phyloP scores from a whole-genome alignment of 2,888 invertebrate genomes.

The Ochropacha duplaris region DNA sequence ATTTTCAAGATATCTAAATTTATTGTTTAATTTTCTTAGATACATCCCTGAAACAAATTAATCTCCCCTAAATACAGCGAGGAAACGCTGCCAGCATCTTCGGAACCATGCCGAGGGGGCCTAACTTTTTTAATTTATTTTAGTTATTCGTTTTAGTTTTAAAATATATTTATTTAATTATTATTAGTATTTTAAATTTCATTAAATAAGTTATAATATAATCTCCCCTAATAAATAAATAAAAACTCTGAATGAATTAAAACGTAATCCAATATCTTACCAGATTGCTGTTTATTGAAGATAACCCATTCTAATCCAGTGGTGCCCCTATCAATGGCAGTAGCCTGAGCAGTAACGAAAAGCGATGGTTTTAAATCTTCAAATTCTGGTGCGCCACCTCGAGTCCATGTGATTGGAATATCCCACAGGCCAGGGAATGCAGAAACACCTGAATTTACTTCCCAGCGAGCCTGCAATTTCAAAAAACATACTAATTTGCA shows the following conservation, averaged over 20 bases:
- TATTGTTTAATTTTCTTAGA: too few relatives aligned
- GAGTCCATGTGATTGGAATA: slow-evolving; percentile 75
- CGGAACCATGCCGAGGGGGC: too few relatives aligned
- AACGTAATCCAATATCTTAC: slow-evolving; percentile 47
- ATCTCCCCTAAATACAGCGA: too few relatives aligned
- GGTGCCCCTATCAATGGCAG: slow-evolving; percentile 48
- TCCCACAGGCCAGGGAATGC: slow-evolving; percentile 49
- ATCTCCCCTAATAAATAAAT: background rate
- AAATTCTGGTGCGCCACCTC: slow-evolving; percentile 63
- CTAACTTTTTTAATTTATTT: too few relatives aligned
- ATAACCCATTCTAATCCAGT: slow-evolving; percentile 81
- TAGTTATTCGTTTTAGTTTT: too few relatives aligned
- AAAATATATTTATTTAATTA: too few relatives aligned
- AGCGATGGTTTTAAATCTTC: slow-evolving; percentile 61
- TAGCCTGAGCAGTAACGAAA: slow-evolving; percentile 41
- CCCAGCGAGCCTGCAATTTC: slow-evolving; percentile 58
- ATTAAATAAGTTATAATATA: too few relatives aligned
- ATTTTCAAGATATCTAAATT: too few relatives aligned
- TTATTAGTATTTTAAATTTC: too few relatives aligned
- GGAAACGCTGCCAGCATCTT: too few relatives aligned
- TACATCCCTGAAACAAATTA: too few relatives aligned
- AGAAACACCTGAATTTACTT: slow-evolving; percentile 51
- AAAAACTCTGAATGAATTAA: background rate
- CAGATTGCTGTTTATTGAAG: slow-evolving; percentile 84
- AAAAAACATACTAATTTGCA: background rate